Percentiles rank a stretch among this genome's conserved stretches.
Conservation (phyloP, 2,113 vertebrate species). For the Orthonyx spaldingii region DNA sequence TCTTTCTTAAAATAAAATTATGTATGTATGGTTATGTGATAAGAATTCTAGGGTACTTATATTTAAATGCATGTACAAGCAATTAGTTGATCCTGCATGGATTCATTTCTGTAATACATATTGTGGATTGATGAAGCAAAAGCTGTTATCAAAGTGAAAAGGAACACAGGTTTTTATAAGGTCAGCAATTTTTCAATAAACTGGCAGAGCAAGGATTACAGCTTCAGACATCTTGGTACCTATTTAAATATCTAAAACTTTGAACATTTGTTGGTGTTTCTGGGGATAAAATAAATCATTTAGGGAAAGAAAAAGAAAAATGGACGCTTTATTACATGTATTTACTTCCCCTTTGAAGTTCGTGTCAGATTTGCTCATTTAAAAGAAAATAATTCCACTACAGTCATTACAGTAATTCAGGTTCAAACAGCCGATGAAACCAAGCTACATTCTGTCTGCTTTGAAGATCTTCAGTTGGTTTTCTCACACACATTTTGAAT, state of each 20-base stretch:
- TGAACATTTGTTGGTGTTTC: constrained; percentile 56
- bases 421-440: constrained; percentile 60
- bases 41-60: constrained; percentile 5
- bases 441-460: constrained; percentile 44
- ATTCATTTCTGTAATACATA: background rate
- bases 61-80: constrained; percentile 5
- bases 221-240: constrained; percentile 42
- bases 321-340: constrained; percentile 42
- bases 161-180: constrained; percentile 24
- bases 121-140: constrained; percentile 36
- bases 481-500: constrained; percentile 40
- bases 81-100: constrained; percentile 42
- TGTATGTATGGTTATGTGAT: background rate
- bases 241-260: constrained; percentile 49
- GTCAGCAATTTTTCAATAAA: constrained; percentile 47
- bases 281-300: constrained; percentile 61
- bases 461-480: constrained; percentile 58
- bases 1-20: constrained; percentile 21
- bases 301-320: constrained; percentile 36
- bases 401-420: constrained; percentile 64
- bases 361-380: constrained; percentile 52
- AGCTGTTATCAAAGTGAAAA: constrained; percentile 42
- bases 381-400: constrained; percentile 67
- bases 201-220: constrained; percentile 42
- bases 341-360: constrained; percentile 63